Base-by-base conservation (phyloP, 2,888 invertebrate species). In the Troglohyphantes excavatus region DNA sequence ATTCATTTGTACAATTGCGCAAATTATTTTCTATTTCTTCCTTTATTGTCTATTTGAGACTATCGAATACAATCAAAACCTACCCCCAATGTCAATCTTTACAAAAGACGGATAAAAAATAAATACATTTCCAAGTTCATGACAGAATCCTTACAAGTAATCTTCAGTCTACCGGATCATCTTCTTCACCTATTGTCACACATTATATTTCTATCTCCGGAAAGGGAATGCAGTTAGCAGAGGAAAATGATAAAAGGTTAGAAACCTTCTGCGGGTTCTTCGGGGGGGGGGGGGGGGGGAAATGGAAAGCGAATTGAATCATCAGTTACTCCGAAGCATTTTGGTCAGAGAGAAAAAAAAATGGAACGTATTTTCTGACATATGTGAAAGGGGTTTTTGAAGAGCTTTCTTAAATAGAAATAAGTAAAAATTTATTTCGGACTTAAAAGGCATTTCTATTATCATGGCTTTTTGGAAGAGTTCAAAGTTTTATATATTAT, bases 261-360 rank as follows among this genome's bases (percentile, higher is more conserved):
- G 21, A 61, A 29, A 75, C 13, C 27, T 59, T 59, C 46, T 27
- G 61, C n/a, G 29, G 26, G 29, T 26, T 26, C 23, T 78, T 65
- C 21, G 59, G n/a, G n/a, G n/a, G n/a, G n/a, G n/a, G n/a, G n/a
- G n/a, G 76, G 29, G 9, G 76, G 29, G 9, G 21, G 78, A 78
- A 65, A 78, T 78, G 26, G 78, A 65, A 78, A 78, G 65, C 7
- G 65, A 78, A 78, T 78, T 65, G 78, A 78, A 78, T 78, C 78
- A 78, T 39, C 65, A 65, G 39, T 72, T 82, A 72, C 26, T 33
- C 13, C 23, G 39, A 13, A 29, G 23, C 23, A 23, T 19, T 70
- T 78, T 61, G 29, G 29, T 26, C 39, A 39, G 19, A 27, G 21
- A n/a, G 17, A 79, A 65, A 39, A 65, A 78, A 63, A 72, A 43